These are phyloP conservation scores for Lophura nycthemera DNA, from an alignment of 2,113 vertebrate genomes.

Conservation along the genomic window DNA sequence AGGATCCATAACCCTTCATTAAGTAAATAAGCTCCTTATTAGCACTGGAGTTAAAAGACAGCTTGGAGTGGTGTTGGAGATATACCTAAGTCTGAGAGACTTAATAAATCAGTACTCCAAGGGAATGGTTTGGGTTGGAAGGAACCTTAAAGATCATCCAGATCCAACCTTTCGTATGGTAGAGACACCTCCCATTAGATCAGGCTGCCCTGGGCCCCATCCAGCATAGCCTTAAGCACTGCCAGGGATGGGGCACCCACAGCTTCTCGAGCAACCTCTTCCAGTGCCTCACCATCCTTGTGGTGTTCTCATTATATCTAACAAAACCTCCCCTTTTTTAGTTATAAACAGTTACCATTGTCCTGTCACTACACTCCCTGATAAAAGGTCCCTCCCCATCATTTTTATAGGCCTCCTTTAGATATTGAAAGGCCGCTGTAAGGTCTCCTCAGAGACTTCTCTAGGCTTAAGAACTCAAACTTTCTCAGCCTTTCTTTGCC, in stretches of 20 bases:
- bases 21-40: background rate
- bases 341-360: background rate
- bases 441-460: background rate
- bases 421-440: background rate
- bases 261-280: background rate
- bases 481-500: background rate
- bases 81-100: background rate
- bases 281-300: background rate
- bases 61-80: background rate
- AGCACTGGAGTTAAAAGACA: background rate
- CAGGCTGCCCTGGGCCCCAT: background rate
- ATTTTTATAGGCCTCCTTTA: background rate
- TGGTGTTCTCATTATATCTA: background rate
- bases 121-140: background rate
- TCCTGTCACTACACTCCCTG: background rate
- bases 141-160: background rate
- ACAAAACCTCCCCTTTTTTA: background rate
- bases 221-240: background rate
- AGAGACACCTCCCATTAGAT: background rate
- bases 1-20: background rate
- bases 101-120: background rate
- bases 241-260: background rate
- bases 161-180: background rate
- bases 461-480: background rate
- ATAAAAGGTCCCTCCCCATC: background rate